Percentiles rank a stretch among this genome's conserved stretches.
These are phyloP conservation scores for Euborellia annulipes DNA, from an alignment of 1,140 invertebrate genomes.

Conservation along the genomic window DNA sequence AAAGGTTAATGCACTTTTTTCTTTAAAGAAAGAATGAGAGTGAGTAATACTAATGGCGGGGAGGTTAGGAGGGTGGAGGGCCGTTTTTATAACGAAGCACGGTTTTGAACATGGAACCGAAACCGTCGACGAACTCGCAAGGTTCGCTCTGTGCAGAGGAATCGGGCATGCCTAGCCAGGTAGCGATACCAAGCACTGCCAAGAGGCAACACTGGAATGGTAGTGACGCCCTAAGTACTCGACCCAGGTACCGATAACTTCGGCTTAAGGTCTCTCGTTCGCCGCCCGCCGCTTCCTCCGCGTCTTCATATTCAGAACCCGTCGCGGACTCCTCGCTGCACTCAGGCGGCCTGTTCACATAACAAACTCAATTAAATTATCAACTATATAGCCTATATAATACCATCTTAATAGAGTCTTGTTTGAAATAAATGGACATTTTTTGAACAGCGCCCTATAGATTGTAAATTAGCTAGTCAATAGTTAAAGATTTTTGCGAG, in stretches of 20 bases:
- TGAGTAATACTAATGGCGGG: too few species aligned
- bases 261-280: slow-evolving; percentile 49
- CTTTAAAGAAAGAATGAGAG: too few species aligned
- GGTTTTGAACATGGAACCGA: slow-evolving; percentile 63
- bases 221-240: slow-evolving; percentile 74
- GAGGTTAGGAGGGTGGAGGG: slow-evolving; percentile 71
- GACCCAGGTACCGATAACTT: slow-evolving; percentile 64
- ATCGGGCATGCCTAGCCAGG: slow-evolving; percentile 47
- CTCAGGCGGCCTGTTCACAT: not conserved
- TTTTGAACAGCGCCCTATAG: too few species aligned
- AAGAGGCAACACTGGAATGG: slow-evolving; percentile 82
- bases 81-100: slow-evolving; percentile 76
- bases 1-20: too few species aligned
- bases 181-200: slow-evolving; percentile 71
- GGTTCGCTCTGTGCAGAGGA: slow-evolving; percentile 70
- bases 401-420: too few species aligned
- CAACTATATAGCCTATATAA: too few species aligned
- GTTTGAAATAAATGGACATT: too few species aligned
- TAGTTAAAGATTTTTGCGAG: too few species aligned
- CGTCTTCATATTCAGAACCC: not conserved
- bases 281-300: slow-evolving; percentile 24
- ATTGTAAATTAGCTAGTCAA: too few species aligned
- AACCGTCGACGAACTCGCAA: slow-evolving; percentile 65
- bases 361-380: not conserved
- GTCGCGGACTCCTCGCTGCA: not conserved